These are phyloP conservation scores for Pseudopodoces humilis DNA, from an alignment of 2,113 vertebrate genomes.

Conservation along the genomic window DNA sequence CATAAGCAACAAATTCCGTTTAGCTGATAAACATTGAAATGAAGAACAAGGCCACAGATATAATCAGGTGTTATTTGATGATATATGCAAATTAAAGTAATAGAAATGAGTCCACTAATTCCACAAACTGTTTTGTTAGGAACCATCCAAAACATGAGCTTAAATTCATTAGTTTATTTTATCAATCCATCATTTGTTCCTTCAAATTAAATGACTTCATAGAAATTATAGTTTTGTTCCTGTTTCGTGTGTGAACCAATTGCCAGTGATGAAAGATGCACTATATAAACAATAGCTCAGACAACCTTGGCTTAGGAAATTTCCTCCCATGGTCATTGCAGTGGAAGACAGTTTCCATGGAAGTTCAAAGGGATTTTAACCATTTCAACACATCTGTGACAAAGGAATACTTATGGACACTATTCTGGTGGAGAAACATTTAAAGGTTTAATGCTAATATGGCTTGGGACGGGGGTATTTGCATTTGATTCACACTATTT, in stretches of 20 bases:
- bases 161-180: conserved; percentile 66
- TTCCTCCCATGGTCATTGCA: conserved; percentile 78
- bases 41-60: conserved; percentile 92
- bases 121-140: conserved; percentile 71
- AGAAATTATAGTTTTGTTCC: conserved; percentile 61
- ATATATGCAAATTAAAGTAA: conserved; percentile 74
- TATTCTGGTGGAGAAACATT: conserved; percentile 54
- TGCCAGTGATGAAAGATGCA: conserved; percentile 59
- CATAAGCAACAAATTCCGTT: conserved; percentile 84
- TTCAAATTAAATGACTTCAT: conserved; percentile 60
- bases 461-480: conserved; percentile 49
- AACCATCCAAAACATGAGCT: conserved; percentile 70
- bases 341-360: conserved; percentile 86
- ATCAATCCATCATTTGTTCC: conserved; percentile 70
- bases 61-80: conserved; percentile 73
- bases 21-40: conserved; percentile 92
- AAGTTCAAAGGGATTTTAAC: conserved; percentile 79
- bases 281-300: conserved; percentile 62
- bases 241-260: conserved; percentile 62
- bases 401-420: conserved; percentile 51
- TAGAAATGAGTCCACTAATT: conserved; percentile 73
- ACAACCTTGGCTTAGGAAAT: conserved; percentile 70
- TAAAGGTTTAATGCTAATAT: conserved; percentile 60
- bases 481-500: conserved; percentile 31
- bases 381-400: conserved; percentile 63